phyloP scores from a whole-genome alignment of 92 coral and sea anemone genomes.

The Nematostella vectensis region DNA sequence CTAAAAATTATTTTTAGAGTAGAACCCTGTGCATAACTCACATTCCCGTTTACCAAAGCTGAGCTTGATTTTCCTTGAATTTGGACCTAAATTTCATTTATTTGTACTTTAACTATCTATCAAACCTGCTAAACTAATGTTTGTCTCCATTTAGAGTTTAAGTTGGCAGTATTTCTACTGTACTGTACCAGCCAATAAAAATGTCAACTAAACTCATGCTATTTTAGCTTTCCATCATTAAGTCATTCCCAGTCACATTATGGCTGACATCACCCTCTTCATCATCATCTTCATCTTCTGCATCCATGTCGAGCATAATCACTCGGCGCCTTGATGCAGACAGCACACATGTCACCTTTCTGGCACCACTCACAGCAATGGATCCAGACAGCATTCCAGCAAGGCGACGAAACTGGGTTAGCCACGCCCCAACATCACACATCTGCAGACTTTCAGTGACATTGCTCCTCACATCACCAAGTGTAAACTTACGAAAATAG shows the following conservation, averaged over 20 bases:
- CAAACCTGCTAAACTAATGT: no score
- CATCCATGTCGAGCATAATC: constrained; percentile 90
- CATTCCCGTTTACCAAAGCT: no score
- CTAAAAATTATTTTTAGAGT: no score
- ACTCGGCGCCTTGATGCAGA: constrained; percentile 62
- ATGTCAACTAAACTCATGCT: no score
- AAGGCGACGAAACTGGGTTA: constrained; percentile 65
- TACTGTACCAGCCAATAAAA: no score
- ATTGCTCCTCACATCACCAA: constrained; percentile 2
- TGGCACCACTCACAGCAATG: constrained; percentile 79
- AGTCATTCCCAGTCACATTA: constrained; percentile 14
- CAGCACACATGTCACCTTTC: constrained; percentile 85
- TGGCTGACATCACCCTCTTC: constrained; percentile 42
- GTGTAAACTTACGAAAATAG: constrained; percentile 10
- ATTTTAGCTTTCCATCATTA: background rate
- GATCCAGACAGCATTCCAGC: constrained; percentile 64
- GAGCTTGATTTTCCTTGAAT: no score
- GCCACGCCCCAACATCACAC: constrained; percentile 38
- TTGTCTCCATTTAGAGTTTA: no score
- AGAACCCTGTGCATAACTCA: no score
- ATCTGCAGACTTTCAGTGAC: constrained; percentile 13
- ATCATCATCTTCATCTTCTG: constrained; percentile 94
- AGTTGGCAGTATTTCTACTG: no score
- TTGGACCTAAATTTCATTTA: no score
- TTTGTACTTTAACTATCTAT: no score